Conservation (phyloP, 2,888 invertebrate species). For the Myopa testacea region DNA sequence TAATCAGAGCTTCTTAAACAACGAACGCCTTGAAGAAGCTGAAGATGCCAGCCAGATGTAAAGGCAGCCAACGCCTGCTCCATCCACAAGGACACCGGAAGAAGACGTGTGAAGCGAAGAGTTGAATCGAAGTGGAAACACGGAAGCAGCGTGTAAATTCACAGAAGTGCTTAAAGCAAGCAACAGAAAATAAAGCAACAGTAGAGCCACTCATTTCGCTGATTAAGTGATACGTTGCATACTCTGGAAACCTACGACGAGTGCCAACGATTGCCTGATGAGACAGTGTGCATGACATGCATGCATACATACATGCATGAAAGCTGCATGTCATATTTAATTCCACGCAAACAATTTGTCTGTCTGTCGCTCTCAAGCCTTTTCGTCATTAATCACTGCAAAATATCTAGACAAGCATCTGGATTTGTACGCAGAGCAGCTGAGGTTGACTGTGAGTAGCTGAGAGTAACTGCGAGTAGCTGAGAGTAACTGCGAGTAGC, state of each 20-base stretch:
- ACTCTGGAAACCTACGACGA: not conserved
- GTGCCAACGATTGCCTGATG: not conserved
- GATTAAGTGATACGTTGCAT: not conserved
- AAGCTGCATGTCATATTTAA: not conserved
- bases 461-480: too few species aligned
- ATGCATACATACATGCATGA: not conserved
- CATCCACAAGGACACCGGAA: not conserved
- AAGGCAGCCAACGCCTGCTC: not conserved
- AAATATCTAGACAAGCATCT: not conserved
- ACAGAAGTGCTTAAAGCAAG: not conserved
- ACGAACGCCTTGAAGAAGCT: not conserved
- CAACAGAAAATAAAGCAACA: too few species aligned
- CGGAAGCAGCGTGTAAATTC: not conserved
- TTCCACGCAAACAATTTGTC: not conserved
- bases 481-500: too few species aligned
- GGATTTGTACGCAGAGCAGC: too few species aligned
- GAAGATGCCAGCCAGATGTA: not conserved
- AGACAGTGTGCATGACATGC: not conserved
- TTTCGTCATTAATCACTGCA: not conserved
- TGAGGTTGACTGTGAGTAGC: too few species aligned
- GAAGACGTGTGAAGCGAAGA: not conserved
- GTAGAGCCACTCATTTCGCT: not conserved
- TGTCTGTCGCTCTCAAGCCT: not conserved
- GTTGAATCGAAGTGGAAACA: not conserved
- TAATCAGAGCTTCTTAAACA: slow-evolving; percentile 1